Base-by-base conservation (phyloP, 2,888 invertebrate genomes). In the Psylliodes chrysocephalus region DNA sequence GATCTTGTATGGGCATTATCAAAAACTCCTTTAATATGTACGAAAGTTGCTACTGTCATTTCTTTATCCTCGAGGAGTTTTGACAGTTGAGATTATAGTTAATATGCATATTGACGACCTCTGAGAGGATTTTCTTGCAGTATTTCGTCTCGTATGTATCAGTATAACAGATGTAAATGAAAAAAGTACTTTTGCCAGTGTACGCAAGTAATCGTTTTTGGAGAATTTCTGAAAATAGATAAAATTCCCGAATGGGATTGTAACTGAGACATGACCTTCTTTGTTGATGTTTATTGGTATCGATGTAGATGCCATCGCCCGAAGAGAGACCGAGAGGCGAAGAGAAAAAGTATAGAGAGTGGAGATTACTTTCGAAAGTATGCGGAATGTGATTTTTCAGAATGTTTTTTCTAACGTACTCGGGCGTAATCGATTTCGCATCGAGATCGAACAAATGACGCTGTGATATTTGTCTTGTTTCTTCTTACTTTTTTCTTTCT, bases 251-350 rank as follows among this genome's bases (percentile, higher is more conserved):
- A 35, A 35, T 12, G 35, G 35, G 12, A 35, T 4, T 35, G 35
- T 35, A 35, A 35, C 35, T n/a, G 35, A 35, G 35, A 35, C 35
- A 35, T 35, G 35, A 35, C 35, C 35, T 35, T 35, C 35, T 35
- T 35, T 35, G 35, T 35, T 35, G 35, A 35, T 35, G 35, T 35
- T 35, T 35, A 35, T 35, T 35, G 35, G 35, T 35, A 14, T 35
- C 14, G 35, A 35, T 35, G 14, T 35, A 5, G 35, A 35, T 14
- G 35, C 35, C 14, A 12, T 14, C 10, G 30, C 35, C 33, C 10
- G 33, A 14, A 12, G n/a, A 35, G 12, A 14, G 22, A 22, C 3
- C 22, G 22, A 22, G 22, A 22, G 22, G 6, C 3, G 6, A 22
- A 22, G 6, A 2, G 2, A 6, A 6, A 22, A 14, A 35, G 35